phyloP scores from a whole-genome alignment of 2,797 vertebrate genomes.

The Brotula barbata region DNA sequence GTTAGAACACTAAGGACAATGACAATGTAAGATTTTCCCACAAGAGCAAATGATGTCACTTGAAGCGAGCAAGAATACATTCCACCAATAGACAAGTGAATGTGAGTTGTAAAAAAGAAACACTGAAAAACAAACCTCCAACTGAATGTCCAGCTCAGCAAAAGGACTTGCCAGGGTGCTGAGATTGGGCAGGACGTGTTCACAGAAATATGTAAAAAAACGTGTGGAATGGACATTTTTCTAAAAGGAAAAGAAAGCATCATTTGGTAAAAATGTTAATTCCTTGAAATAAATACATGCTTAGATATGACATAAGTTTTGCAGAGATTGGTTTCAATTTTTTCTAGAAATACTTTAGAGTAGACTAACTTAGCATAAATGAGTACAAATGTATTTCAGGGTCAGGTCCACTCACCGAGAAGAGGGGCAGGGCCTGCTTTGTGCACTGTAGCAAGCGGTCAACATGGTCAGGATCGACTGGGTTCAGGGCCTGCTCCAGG shows the following conservation, averaged over 20 bases:
- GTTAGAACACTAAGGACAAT: too few species aligned
- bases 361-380: too few species aligned
- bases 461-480: constrained; percentile 90
- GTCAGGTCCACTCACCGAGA: constrained; percentile 84
- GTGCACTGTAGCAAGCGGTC: constrained; percentile 96
- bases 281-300: neutral
- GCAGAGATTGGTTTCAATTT: too few species aligned
- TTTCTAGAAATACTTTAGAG: too few species aligned
- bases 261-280: neutral
- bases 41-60: too few species aligned
- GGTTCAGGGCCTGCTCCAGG: constrained; percentile 93
- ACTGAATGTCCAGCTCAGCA: constrained; percentile 94
- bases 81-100: neutral
- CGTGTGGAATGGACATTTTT: constrained; percentile 99
- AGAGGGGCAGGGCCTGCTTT: constrained; percentile 93
- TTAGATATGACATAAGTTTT: too few species aligned
- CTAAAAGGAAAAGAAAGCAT: constrained; percentile 63
- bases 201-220: constrained; percentile 97
- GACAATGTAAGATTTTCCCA: too few species aligned
- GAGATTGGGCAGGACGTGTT: constrained; percentile 94
- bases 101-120: neutral
- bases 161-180: constrained; percentile 90
- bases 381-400: neutral
- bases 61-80: neutral
- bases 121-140: constrained; percentile 83